Evolutionary conservation across 2,797 vertebrate genomes (phyloP).

Genomic region (Rhynchonycteris naso): DNA sequence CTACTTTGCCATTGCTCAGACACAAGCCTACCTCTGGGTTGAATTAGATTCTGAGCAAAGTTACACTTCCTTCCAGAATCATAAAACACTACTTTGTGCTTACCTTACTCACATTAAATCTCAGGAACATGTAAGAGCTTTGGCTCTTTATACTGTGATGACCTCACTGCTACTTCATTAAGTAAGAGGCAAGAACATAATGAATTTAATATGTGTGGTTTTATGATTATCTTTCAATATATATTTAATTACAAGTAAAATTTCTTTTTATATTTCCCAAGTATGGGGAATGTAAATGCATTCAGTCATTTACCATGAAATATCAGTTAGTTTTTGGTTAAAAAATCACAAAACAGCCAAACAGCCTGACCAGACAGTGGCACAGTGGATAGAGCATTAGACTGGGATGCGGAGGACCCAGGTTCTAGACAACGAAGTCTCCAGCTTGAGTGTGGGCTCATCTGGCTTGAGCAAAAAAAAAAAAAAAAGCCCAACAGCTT

Average conservation of each 20-base stretch:
- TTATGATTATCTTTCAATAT: neutral
- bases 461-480: too few relatives aligned
- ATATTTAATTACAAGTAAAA: slow-evolving; percentile 28
- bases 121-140: neutral
- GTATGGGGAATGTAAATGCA: neutral
- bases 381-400: too few relatives aligned
- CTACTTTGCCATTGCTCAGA: neutral
- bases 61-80: neutral
- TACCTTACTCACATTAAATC: neutral
- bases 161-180: neutral
- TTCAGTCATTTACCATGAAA: slow-evolving; percentile 26
- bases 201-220: neutral
- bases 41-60: neutral
- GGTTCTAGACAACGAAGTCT: too few relatives aligned
- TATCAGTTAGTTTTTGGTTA: slow-evolving; percentile 31
- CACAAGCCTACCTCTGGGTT: neutral
- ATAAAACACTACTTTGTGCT: neutral
- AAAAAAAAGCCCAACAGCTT: too few relatives aligned
- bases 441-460: too few relatives aligned
- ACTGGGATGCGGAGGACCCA: too few relatives aligned
- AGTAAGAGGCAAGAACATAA: slow-evolving; percentile 19
- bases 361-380: too few relatives aligned
- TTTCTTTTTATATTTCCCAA: slow-evolving; percentile 37
- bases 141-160: neutral
- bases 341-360: slow-evolving; percentile 18